Percentiles rank a stretch among this genome's conserved stretches.
Conservation (phyloP, 2,888 invertebrate genomes). For the Nephrotoma appendiculata region DNA sequence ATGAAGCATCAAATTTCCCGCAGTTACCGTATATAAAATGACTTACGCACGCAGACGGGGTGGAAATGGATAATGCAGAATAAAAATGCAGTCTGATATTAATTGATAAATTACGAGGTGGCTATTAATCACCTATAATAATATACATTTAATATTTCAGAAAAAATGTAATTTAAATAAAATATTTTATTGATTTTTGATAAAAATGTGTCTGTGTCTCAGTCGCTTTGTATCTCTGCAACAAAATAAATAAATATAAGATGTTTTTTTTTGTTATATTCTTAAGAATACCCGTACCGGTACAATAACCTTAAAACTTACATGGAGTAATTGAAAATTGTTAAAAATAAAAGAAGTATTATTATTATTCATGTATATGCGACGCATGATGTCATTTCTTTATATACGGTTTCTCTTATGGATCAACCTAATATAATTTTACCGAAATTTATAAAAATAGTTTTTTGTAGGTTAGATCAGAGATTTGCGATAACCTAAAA, state of each 20-base stretch:
- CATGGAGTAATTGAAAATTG: background rate
- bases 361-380: background rate
- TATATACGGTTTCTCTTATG: background rate
- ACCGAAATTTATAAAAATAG: background rate
- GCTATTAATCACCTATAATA: background rate
- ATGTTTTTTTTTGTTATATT: background rate
- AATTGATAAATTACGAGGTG: background rate
- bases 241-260: background rate
- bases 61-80: background rate
- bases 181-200: background rate
- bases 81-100: background rate
- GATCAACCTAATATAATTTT: background rate
- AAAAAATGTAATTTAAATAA: background rate
- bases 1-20: no score
- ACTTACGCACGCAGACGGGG: no score
- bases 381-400: background rate
- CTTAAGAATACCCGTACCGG: background rate
- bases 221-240: background rate
- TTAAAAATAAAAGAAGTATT: background rate
- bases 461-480: background rate
- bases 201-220: background rate
- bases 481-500: background rate
- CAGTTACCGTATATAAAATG: background rate
- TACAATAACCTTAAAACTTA: background rate
- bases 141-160: background rate